Evolutionary conservation across 2,797 vertebrate species (phyloP).

Genomic region (Coreius guichenoti): DNA sequence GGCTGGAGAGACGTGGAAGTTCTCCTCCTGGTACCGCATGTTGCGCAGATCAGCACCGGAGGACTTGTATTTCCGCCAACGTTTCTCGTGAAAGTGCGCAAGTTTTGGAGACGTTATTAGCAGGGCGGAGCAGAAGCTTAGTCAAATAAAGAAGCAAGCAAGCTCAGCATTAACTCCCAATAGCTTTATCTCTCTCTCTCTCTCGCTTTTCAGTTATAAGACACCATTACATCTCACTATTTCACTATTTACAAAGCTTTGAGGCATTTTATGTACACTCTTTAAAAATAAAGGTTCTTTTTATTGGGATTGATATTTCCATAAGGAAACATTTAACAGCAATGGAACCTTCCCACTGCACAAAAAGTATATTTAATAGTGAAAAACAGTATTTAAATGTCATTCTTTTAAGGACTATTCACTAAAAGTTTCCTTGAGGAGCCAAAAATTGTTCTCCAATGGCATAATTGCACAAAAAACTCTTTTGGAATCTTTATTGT

Average conservation of each 20-base stretch:
- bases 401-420: too few species aligned
- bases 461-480: neutral
- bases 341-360: neutral
- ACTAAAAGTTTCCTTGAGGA: neutral
- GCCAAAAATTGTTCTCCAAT: too few species aligned
- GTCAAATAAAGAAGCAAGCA: constrained; percentile 58
- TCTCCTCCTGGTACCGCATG: constrained; percentile 74
- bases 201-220: neutral
- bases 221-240: neutral
- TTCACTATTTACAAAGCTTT: neutral
- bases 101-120: constrained; percentile 59
- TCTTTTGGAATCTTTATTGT: neutral
- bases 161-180: constrained; percentile 12
- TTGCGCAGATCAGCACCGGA: constrained; percentile 62
- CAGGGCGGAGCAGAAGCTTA: constrained; percentile 67
- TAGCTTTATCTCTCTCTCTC: neutral
- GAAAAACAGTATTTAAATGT: neutral
- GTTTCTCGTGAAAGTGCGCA: constrained; percentile 66
- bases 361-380: neutral
- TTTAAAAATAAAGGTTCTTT: too few species aligned
- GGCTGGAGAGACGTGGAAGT: constrained; percentile 68
- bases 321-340: neutral
- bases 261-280: neutral
- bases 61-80: constrained; percentile 59
- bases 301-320: neutral